Conservation (phyloP, 2,888 invertebrate genomes). For the Trilocha varians region DNA sequence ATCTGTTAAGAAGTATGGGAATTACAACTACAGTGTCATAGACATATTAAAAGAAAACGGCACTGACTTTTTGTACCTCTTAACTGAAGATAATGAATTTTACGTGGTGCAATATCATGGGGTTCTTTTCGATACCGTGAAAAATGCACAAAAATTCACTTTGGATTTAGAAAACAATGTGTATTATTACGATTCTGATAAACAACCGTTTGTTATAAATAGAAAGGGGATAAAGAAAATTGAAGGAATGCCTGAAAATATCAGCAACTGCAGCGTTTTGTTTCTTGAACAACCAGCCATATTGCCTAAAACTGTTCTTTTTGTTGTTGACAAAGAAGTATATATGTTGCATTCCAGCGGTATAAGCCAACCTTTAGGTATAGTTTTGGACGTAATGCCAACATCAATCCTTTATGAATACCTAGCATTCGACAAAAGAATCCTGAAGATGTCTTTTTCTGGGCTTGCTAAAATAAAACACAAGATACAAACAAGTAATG, state of each 20-base stretch:
- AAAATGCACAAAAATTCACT: constrained; percentile 37
- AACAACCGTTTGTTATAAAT: constrained; percentile 27
- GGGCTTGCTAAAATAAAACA: no score
- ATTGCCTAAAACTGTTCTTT: no score
- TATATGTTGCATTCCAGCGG: no score
- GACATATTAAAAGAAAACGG: constrained; percentile 32
- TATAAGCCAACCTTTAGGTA: no score
- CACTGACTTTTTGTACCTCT: constrained; percentile 34
- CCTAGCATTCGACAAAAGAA: no score
- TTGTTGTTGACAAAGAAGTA: no score
- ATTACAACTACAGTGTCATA: constrained; percentile 33
- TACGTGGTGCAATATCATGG: constrained; percentile 45
- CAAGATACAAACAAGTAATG: no score
- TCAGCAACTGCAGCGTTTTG: no score
- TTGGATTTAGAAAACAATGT: constrained; percentile 43
- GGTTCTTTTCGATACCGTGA: constrained; percentile 27
- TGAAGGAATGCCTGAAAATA: constrained; percentile 32
- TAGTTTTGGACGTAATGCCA: no score
- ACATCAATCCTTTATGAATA: no score
- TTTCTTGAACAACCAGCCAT: no score
- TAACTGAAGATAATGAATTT: constrained; percentile 35
- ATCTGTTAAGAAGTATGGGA: constrained; percentile 35
- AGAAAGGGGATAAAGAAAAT: constrained; percentile 29
- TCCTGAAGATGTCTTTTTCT: no score
- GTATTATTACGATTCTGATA: constrained; percentile 34